phyloP scores from a whole-genome alignment of 2,113 vertebrate species.

The Toxotes chatareus region DNA sequence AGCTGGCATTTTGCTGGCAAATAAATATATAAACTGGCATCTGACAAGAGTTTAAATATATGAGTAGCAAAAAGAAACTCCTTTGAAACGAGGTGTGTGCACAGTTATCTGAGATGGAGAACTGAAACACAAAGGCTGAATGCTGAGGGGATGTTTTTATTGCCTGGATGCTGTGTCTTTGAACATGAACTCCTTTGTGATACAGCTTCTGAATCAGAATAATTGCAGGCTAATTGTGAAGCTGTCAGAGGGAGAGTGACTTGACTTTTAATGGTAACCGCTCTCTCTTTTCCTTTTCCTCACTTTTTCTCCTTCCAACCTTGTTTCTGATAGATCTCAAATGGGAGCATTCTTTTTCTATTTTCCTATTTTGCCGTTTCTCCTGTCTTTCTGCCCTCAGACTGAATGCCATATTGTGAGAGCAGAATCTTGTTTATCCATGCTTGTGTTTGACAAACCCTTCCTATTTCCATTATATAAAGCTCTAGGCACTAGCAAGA shows the following conservation, averaged over 20 bases:
- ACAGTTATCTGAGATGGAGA: conserved; percentile 54
- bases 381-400: conserved; percentile 9
- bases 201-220: conserved; percentile 60
- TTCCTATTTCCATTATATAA: conserved; percentile 54
- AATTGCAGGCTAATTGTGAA: conserved; percentile 74
- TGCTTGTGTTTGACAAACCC: conserved; percentile 47
- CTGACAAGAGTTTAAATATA: conserved; percentile 34
- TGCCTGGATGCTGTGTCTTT: conserved; percentile 47
- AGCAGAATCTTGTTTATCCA: conserved; percentile 32
- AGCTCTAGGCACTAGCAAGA: conserved; percentile 44
- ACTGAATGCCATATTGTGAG: conserved; percentile 33
- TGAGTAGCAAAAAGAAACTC: conserved; percentile 9
- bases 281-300: conserved; percentile 6
- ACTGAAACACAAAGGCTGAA: conserved; percentile 21
- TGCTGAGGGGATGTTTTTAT: conserved; percentile 27
- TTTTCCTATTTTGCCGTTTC: not conserved
- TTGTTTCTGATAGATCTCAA: not conserved
- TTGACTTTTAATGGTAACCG: conserved; percentile 63
- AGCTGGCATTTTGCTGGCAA: conserved; percentile 63
- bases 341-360: not conserved
- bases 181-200: conserved; percentile 70
- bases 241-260: conserved; percentile 56
- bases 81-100: conserved; percentile 58
- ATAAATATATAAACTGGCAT: conserved; percentile 67
- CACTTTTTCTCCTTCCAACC: not conserved